A percentile compares a stretch with the other conserved stretches of the same genome.
These are phyloP conservation scores for Pagrus major DNA, from an alignment of 2,113 vertebrate genomes.

Conservation along the genomic window DNA sequence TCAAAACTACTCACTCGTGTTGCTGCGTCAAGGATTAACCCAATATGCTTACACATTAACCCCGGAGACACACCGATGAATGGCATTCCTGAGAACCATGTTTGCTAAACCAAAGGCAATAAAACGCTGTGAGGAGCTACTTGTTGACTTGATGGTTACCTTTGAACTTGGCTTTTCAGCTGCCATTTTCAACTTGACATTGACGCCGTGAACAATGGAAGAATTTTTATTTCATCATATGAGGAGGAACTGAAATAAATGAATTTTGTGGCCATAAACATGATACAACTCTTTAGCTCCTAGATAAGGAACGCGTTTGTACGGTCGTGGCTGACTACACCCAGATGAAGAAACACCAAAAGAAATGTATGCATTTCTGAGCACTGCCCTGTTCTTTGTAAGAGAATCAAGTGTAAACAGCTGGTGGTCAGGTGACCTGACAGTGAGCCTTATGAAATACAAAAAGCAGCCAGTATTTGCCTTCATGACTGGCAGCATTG, in stretches of 20 bases:
- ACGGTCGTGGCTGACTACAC: not conserved
- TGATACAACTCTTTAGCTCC: not conserved
- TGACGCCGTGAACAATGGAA: not conserved
- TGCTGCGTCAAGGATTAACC: slow-evolving; percentile 76
- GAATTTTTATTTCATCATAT: not conserved
- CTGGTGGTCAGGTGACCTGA: slow-evolving; percentile 35
- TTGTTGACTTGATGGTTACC: slow-evolving; percentile 22
- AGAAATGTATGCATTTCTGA: not conserved
- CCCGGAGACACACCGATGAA: slow-evolving; percentile 43
- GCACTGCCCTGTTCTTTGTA: not conserved
- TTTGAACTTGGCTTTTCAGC: slow-evolving; percentile 53
- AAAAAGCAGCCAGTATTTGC: slow-evolving; percentile 28
- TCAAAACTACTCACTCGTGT: slow-evolving; percentile 73
- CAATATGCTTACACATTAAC: slow-evolving; percentile 79
- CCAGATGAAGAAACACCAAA: slow-evolving; percentile 21
- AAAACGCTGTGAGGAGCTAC: slow-evolving; percentile 48
- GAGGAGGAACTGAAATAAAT: not conserved
- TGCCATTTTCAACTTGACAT: slow-evolving; percentile 21
- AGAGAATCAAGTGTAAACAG: slow-evolving; percentile 38
- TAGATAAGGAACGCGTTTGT: not conserved
- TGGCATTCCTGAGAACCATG: slow-evolving; percentile 66
- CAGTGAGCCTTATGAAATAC: slow-evolving; percentile 30
- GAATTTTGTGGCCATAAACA: too few relatives aligned
- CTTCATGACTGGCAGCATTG: slow-evolving; percentile 44
- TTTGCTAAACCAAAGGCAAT: slow-evolving; percentile 53